These are phyloP conservation scores for Apodemus speciosus DNA, from an alignment of 2,113 vertebrate genomes.

Conservation along the genomic window DNA sequence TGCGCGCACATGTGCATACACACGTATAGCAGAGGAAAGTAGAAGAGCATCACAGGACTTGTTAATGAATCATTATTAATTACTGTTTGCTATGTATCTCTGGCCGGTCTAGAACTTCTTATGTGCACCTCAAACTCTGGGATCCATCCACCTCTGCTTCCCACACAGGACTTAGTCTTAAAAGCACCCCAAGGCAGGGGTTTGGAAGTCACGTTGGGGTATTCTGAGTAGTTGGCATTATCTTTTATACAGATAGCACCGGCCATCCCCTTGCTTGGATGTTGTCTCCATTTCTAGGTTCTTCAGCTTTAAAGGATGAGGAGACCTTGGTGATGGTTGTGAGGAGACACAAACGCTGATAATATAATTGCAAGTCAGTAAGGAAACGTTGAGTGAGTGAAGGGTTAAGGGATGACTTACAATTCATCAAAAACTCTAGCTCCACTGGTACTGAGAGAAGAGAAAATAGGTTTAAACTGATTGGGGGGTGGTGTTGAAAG, in stretches of 20 bases:
- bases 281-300: constrained; percentile 61
- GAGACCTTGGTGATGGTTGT: constrained; percentile 56
- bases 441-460: background rate
- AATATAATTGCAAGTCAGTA: constrained; percentile 56
- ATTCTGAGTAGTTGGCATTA: background rate
- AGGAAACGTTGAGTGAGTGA: constrained; percentile 55
- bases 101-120: background rate
- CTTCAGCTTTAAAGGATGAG: constrained; percentile 58
- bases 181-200: background rate
- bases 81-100: background rate
- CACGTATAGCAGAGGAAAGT: background rate
- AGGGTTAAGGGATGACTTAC: constrained; percentile 54
- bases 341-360: constrained; percentile 55
- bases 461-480: constrained; percentile 42
- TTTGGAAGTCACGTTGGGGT: background rate
- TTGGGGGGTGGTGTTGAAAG: background rate
- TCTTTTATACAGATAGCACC: background rate
- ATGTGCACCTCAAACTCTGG: background rate
- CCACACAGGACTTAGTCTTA: background rate
- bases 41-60: background rate
- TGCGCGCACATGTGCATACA: background rate
- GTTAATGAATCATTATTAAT: background rate
- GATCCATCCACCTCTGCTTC: background rate
- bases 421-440: constrained; percentile 50
- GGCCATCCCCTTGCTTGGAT: constrained; percentile 37